Base-by-base conservation (phyloP, 2,113 vertebrate species). In the Gymnorhina tibicen region DNA sequence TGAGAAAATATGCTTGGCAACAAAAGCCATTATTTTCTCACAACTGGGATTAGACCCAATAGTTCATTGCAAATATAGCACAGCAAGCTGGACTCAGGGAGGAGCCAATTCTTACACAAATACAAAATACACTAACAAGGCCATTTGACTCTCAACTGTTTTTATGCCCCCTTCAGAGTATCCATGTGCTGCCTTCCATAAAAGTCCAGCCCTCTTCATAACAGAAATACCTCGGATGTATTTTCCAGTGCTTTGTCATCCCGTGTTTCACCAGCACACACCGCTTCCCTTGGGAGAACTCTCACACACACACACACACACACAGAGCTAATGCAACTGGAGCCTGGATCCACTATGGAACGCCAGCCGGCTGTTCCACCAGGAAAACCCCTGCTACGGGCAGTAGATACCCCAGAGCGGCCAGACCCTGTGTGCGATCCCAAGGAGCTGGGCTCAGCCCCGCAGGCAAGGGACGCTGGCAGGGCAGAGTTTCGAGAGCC, bases 1-100 rank as follows among this genome's bases (percentile, higher is more conserved):
- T 78, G 90, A 91, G 81, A 93, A 95, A 95, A 91, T 11, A 32
- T 19, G 87, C 90, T 78, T 96, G 95, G 95, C 96, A 97, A 93
- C 87, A 93, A 91, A 96, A 95, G 50, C n/a, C 63, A 89, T 91
- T 92, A 79, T 96, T 92, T 94, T 66, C 89, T 89, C 73, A 41
- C 89, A 92, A 91, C 59, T 84, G 89, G 80, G 89, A 91, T 89
- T 55, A 95, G 93, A 89, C 84, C 94, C 86, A 95, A 89, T 91
- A 91, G 89, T 58, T 84, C 81, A 88, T 18, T 84, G 83, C 93
- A 91, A 88, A 95, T 89, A 95, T 56, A 88, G 86, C 68, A 84
- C n/a, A 56, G 73, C 77, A 63, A 93, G 79, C 30, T 70, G 80
- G 89, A 79, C 83, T 80, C 18, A 0, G 66, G 44, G 35, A 86